A percentile compares a stretch with the other conserved stretches of the same genome.
phyloP scores from a whole-genome alignment of 2,888 invertebrate species.

The Xanthostigma xanthostigma region DNA sequence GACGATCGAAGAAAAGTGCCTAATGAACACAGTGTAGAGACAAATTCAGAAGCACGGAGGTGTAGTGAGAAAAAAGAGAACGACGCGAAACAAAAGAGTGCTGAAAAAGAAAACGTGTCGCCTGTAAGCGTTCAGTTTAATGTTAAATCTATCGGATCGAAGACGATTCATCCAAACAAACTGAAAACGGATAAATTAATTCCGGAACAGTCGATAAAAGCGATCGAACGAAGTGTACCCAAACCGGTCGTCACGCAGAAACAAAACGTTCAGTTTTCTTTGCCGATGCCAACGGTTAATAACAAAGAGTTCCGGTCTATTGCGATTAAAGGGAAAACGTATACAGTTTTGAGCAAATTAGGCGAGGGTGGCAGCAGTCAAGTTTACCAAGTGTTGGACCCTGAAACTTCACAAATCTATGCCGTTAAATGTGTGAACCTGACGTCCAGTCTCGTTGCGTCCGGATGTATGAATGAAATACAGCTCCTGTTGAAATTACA shows the following conservation, averaged over 20 bases:
- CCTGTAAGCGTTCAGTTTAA: too few species aligned
- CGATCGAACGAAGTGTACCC: not conserved
- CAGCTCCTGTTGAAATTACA: slow-evolving; percentile 65
- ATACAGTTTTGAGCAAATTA: slow-evolving; percentile 55
- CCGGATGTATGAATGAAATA: slow-evolving; percentile 82
- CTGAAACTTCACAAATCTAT: slow-evolving; percentile 37
- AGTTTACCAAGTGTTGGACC: slow-evolving; percentile 59
- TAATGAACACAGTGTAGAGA: too few species aligned
- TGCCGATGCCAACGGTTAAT: not conserved
- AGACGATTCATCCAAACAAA: too few species aligned
- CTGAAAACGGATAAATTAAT: not conserved
- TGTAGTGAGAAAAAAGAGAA: too few species aligned
- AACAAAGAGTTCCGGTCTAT: not conserved
- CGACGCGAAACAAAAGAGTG: too few species aligned
- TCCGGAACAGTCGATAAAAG: not conserved
- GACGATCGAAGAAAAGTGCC: too few species aligned
- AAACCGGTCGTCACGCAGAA: not conserved
- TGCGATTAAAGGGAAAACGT: slow-evolving; percentile 45
- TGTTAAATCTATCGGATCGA: too few species aligned
- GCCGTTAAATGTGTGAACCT: slow-evolving; percentile 79
- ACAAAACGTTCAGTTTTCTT: not conserved
- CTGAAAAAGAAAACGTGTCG: too few species aligned
- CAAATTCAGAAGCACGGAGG: too few species aligned
- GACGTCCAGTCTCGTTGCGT: slow-evolving; percentile 51
- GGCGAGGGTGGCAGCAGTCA: slow-evolving; percentile 86